These are phyloP conservation scores for Oreonectes daqikongensis DNA, from an alignment of 2,797 vertebrate species.

Conservation along the genomic window DNA sequence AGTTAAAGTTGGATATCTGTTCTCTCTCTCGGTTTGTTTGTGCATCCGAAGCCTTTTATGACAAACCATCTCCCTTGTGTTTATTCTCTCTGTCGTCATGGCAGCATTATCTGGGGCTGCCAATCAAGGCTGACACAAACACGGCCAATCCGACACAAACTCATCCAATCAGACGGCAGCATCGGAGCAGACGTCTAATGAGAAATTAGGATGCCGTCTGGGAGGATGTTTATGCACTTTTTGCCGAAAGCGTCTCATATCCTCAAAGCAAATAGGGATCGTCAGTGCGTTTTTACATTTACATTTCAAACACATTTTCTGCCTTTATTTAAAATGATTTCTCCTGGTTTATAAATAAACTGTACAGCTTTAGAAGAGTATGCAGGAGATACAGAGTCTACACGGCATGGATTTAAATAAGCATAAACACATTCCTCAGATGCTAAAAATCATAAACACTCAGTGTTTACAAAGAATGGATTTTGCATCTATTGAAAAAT, in stretches of 20 bases:
- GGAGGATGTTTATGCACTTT: conserved; percentile 12
- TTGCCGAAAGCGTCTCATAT: conserved; percentile 12
- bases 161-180: conserved; percentile 16
- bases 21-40: conserved; percentile 32
- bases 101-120: conserved; percentile 31
- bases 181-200: conserved; percentile 1
- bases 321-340: conserved; percentile 23
- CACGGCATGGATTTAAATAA: background rate
- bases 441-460: background rate
- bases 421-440: background rate
- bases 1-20: conserved; percentile 39
- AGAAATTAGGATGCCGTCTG: conserved; percentile 16
- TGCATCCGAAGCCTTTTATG: conserved; percentile 40
- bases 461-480: background rate
- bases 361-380: background rate
- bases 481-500: background rate
- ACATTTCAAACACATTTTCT: conserved; percentile 34
- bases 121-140: conserved; percentile 36
- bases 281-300: conserved; percentile 12
- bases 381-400: background rate
- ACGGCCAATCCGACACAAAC: background rate
- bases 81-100: conserved; percentile 41
- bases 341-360: conserved; percentile 28
- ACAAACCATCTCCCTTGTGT: conserved; percentile 25
- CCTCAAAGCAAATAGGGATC: conserved; percentile 24